Base-by-base conservation (phyloP, 1,140 invertebrate species). In the Geopemphigus sp. region DNA sequence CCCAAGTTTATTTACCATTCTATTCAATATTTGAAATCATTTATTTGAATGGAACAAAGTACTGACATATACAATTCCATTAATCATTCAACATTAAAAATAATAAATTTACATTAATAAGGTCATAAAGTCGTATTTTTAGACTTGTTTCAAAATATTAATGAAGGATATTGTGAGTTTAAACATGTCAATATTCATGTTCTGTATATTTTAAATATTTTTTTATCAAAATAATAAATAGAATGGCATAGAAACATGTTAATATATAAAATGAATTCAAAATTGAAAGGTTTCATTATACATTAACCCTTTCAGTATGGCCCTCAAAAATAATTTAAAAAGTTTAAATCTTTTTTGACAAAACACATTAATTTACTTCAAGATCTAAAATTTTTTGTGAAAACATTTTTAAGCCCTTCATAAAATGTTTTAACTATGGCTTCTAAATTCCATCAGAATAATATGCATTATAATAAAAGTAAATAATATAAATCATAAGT, bases 121-220 rank as follows among this genome's bases (percentile, higher is more conserved):
- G 26, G 59, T 63, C 59, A 63, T 63, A 29, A 63, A 15, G 59
- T 63, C 59, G 29, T 63, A 29, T 29, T 29, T 29, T 17, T 63
- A 29, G 24, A 29, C 17, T 63, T 14, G 14, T 63, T 63, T 63
- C 17, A 29, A 63, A 63, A 19, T 32, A 63, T 39, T 4, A 39
- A 39, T 4, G 32, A 39, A 39, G 15, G 17, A 29, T 26, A 32
- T 15, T 63, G 6, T 1, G 1, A 63, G 17, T 29, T 29, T 5
- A 63, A 63, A 63, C 29, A 63, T 59, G 24, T 63, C 17, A 63
- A 63, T 63, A 63, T 29, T 63, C 59, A 59, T 24, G 57, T 24
- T 24, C 24, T 59, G 12, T 6, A 59, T 5, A 63, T 32, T 63
- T 29, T 32, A 29, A 63, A n/a, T 39, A 39, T 39, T 39, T 39